phyloP scores from a whole-genome alignment of 2,797 vertebrate genomes.

The Eulemur mongoz region DNA sequence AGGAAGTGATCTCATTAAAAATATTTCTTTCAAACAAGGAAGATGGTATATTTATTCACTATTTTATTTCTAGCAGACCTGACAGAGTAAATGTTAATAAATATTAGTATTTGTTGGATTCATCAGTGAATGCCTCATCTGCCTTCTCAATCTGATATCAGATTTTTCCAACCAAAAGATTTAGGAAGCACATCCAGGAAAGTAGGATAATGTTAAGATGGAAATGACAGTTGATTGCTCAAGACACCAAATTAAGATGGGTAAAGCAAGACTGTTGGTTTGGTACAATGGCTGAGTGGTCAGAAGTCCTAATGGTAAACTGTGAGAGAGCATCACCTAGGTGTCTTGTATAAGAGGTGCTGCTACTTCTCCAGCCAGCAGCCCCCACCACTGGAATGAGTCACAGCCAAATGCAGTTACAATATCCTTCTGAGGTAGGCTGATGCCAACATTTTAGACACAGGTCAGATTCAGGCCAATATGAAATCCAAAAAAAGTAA shows the following conservation, averaged over 20 bases:
- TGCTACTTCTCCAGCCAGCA: neutral
- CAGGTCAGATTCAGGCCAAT: neutral
- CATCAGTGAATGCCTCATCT: neutral
- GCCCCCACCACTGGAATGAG: neutral
- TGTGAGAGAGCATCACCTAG: neutral
- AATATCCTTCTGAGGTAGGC: neutral
- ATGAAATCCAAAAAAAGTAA: no score
- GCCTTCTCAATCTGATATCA: neutral
- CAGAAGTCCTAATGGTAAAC: neutral
- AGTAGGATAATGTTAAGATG: neutral
- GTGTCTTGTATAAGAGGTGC: neutral
- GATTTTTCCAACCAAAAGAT: constrained; percentile 4
- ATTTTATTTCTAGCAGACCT: neutral
- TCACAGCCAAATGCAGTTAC: neutral
- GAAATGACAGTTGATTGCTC: neutral
- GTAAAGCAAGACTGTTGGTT: neutral
- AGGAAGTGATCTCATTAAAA: neutral
- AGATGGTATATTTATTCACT: neutral
- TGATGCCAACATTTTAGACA: neutral
- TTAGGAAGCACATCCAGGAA: neutral
- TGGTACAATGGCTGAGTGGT: neutral
- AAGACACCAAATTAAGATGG: neutral
- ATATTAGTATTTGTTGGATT: neutral
- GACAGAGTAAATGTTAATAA: neutral
- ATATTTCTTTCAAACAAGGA: neutral